A percentile compares a stretch with the other conserved stretches of the same genome.
phyloP scores from a whole-genome alignment of 2,888 invertebrate species.

The Chrysopilus asiliformis region DNA sequence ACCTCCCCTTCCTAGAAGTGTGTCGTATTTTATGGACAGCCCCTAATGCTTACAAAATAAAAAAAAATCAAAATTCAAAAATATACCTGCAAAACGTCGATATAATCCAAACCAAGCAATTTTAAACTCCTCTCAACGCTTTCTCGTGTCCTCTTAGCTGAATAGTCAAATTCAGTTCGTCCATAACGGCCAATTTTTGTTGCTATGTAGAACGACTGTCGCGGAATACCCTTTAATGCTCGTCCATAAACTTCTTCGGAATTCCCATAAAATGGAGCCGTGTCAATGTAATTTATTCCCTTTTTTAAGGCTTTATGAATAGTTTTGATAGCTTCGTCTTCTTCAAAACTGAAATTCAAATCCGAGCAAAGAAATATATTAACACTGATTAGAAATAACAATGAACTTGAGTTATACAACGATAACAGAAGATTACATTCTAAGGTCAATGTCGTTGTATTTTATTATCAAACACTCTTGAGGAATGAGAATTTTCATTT shows the following conservation, averaged over 20 bases:
- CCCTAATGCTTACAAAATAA: too few species aligned
- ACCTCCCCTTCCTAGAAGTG: too few species aligned
- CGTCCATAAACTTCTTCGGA: slow-evolving; percentile 68
- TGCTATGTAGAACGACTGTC: slow-evolving; percentile 63
- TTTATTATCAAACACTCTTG: too few species aligned
- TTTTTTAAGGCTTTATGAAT: slow-evolving; percentile 51
- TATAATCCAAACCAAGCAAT: slow-evolving; percentile 55
- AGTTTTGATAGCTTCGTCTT: slow-evolving; percentile 49
- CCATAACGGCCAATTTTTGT: slow-evolving; percentile 79
- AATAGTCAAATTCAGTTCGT: slow-evolving; percentile 60
- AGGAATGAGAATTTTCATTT: too few species aligned
- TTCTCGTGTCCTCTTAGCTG: slow-evolving; percentile 49
- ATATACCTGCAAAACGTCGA: slow-evolving; percentile 80
- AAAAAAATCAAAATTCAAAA: too few species aligned
- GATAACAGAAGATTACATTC: too few species aligned
- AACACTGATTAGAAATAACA: too few species aligned
- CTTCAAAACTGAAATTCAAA: too few species aligned
- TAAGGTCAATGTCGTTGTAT: too few species aligned
- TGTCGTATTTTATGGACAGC: too few species aligned
- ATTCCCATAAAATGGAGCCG: slow-evolving; percentile 73
- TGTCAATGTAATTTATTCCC: slow-evolving; percentile 79
- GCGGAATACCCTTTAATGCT: slow-evolving; percentile 59
- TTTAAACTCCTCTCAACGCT: slow-evolving; percentile 59
- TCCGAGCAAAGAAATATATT: too few species aligned
- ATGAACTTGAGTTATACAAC: too few species aligned